Evolutionary conservation across 2,888 invertebrate species (phyloP).

Genomic region (Cartodere bifasciata): DNA sequence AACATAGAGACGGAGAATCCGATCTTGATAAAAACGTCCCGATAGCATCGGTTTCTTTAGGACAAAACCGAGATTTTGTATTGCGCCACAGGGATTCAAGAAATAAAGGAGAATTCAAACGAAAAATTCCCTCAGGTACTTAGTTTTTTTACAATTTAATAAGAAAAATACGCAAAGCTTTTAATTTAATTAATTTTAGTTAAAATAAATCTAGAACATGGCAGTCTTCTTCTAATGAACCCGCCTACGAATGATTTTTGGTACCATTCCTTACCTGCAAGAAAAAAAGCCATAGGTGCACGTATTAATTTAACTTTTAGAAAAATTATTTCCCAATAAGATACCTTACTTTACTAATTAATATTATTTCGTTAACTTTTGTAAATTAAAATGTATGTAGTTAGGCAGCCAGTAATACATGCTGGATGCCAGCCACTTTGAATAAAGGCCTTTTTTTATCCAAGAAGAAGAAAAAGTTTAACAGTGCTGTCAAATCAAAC

Average conservation of each 20-base stretch:
- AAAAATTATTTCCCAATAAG: no score
- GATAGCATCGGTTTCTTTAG: conserved; percentile 56
- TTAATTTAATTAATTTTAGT: conserved; percentile 33
- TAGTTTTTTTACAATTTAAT: no score
- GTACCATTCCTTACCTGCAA: conserved; percentile 55
- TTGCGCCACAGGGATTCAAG: conserved; percentile 47
- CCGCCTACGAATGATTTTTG: conserved; percentile 55
- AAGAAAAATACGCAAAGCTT: no score
- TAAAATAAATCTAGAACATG: conserved; percentile 48
- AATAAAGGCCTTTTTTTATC: no score
- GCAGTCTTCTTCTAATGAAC: conserved; percentile 56
- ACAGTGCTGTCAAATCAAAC: no score
- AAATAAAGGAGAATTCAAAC: conserved; percentile 37
- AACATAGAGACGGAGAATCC: conserved; percentile 57
- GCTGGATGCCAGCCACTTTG: no score
- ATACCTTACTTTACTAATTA: no score
- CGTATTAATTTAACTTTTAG: conserved; percentile 57
- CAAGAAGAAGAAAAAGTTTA: no score
- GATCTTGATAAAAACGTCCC: conserved; percentile 48
- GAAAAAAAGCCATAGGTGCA: conserved; percentile 41
- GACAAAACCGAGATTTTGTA: conserved; percentile 50
- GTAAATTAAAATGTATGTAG: no score
- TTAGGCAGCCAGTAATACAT: no score
- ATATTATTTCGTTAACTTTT: no score
- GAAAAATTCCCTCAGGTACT: conserved; percentile 36